Conservation (phyloP, 2,888 invertebrate genomes). For the Carabus problematicus region DNA sequence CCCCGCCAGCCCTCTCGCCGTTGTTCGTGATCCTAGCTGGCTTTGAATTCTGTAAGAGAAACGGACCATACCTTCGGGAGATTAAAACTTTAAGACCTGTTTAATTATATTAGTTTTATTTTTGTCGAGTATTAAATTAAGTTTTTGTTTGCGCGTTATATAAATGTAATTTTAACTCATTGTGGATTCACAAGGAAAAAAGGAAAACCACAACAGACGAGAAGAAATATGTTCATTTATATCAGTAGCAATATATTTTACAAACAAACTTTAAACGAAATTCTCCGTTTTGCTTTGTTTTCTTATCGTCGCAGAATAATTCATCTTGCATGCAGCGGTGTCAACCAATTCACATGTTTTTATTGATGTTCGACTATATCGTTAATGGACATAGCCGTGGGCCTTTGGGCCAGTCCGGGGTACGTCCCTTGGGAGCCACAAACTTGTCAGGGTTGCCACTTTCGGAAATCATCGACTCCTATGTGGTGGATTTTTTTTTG, state of each 20-base stretch:
- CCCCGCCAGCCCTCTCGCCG: not conserved
- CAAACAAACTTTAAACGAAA: too few relatives aligned
- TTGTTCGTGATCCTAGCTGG: not conserved
- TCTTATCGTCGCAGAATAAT: too few relatives aligned
- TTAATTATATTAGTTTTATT: conserved; percentile 40
- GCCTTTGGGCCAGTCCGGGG: conserved; percentile 24
- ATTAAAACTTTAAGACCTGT: conserved; percentile 41
- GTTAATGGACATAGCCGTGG: too few relatives aligned
- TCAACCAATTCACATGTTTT: too few relatives aligned
- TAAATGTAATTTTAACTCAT: conserved; percentile 41
- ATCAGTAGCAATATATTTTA: too few relatives aligned
- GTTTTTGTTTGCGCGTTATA: conserved; percentile 33
- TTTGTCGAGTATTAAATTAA: conserved; percentile 34
- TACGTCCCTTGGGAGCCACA: conserved; percentile 28
- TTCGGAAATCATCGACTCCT: conserved; percentile 38
- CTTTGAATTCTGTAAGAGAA: not conserved
- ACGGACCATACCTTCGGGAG: conserved; percentile 8
- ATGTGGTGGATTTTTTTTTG: conserved; percentile 23
- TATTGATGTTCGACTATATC: too few relatives aligned
- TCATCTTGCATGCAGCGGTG: too few relatives aligned
- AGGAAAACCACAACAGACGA: conserved; percentile 6
- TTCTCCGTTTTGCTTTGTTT: too few relatives aligned
- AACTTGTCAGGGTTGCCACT: conserved; percentile 35
- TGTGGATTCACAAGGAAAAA: conserved; percentile 15
- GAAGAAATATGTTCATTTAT: too few relatives aligned